phyloP scores from a whole-genome alignment of 2,113 vertebrate species.

The Chamaetylas fuelleborni region DNA sequence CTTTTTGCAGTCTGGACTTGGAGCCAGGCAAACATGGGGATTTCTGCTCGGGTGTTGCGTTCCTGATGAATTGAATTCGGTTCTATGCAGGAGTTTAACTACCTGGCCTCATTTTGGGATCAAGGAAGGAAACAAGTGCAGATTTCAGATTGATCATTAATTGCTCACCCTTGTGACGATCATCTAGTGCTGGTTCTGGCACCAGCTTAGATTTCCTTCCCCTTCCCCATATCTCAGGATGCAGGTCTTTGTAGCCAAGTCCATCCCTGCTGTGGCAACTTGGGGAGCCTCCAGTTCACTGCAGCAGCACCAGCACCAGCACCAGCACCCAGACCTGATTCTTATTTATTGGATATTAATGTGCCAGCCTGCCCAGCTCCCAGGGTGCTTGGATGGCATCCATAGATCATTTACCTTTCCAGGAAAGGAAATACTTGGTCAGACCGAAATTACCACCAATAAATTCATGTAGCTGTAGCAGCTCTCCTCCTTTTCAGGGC shows the following conservation, averaged over 20 bases:
- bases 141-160: not conserved
- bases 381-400: accelerated
- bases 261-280: not conserved
- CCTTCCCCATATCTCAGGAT: not conserved
- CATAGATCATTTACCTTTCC: not conserved
- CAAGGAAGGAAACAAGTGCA: not conserved
- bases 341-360: not conserved
- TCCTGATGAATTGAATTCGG: accelerated
- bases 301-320: not conserved
- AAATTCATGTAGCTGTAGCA: not conserved
- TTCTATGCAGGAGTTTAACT: not conserved
- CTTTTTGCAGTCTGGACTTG: not conserved
- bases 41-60: not conserved
- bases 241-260: not conserved
- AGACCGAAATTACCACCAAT: not conserved
- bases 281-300: accelerated
- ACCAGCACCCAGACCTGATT: accelerated
- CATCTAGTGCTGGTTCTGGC: accelerated
- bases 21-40: accelerated
- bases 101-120: not conserved
- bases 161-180: accelerated
- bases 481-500: not conserved
- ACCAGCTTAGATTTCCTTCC: accelerated
- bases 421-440: not conserved
- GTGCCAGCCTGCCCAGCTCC: not conserved